phyloP scores from a whole-genome alignment of 2,113 vertebrate genomes.

The Oxyura jamaicensis region DNA sequence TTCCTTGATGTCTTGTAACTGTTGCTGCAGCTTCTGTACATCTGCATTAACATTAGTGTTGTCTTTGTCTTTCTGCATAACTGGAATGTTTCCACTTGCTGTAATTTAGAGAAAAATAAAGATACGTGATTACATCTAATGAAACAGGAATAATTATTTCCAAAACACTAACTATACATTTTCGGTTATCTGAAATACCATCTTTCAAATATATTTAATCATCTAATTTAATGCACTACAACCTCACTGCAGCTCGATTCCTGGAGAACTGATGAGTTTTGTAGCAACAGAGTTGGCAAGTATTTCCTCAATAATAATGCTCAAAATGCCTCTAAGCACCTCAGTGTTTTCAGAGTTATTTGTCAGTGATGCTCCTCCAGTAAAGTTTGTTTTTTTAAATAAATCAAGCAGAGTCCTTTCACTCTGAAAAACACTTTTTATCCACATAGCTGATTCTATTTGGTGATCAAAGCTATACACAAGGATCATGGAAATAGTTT shows the following conservation, averaged over 20 bases:
- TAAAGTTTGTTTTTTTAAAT: too few species aligned
- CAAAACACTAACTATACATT: background rate
- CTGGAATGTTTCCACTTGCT: constrained; percentile 96
- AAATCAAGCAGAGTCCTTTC: background rate
- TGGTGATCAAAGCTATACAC: background rate
- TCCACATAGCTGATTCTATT: background rate
- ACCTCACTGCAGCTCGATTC: background rate
- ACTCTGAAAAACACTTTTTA: background rate
- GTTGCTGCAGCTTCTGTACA: constrained; percentile 97
- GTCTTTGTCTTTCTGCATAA: constrained; percentile 96
- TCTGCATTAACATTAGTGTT: constrained; percentile 99
- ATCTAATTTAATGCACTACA: background rate
- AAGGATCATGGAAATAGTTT: background rate
- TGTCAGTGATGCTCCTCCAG: background rate
- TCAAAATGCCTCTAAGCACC: background rate
- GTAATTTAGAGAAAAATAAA: constrained; percentile 46
- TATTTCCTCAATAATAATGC: background rate
- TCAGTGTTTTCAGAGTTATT: background rate
- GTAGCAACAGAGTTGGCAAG: background rate
- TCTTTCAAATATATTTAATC: background rate
- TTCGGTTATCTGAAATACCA: background rate
- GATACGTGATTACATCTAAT: accelerated
- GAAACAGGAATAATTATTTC: background rate
- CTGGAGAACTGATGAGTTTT: background rate
- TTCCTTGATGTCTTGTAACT: constrained; percentile 98